phyloP scores from a whole-genome alignment of 2,888 invertebrate species.

The Meiosimyza decipiens region DNA sequence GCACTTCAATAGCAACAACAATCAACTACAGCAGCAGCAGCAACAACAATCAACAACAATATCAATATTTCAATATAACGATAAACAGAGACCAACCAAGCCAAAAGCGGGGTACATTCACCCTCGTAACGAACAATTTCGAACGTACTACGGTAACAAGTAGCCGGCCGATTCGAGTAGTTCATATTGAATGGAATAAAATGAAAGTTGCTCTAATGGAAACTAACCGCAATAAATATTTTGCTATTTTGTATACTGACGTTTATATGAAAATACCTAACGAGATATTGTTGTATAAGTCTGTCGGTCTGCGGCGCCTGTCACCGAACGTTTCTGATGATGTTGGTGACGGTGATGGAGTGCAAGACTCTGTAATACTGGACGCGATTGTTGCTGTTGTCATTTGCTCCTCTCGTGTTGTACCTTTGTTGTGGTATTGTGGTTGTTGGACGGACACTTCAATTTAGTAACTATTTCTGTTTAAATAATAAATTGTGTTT shows the following conservation, averaged over 20 bases:
- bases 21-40: slow-evolving; percentile 1
- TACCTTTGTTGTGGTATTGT: slow-evolving; percentile 5
- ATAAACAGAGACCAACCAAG: not conserved
- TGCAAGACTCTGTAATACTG: not conserved
- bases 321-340: slow-evolving; percentile 1
- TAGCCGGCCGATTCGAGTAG: too few relatives aligned
- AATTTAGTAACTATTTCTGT: slow-evolving; percentile 4
- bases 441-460: not conserved
- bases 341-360: slow-evolving; percentile 21
- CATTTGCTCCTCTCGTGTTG: too few relatives aligned
- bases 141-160: not conserved
- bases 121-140: slow-evolving; percentile 12
- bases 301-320: slow-evolving; percentile 16
- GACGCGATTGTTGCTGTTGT: too few relatives aligned
- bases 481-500: too few relatives aligned
- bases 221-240: slow-evolving; percentile 22
- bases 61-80: too few relatives aligned
- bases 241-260: slow-evolving; percentile 24
- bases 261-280: too few relatives aligned
- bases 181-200: too few relatives aligned
- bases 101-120: slow-evolving; percentile 17
- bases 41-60: not conserved
- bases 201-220: not conserved
- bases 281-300: slow-evolving; percentile 2
- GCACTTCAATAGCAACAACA: slow-evolving; percentile 46